A percentile compares a stretch with the other conserved stretches of the same genome.
These are phyloP conservation scores for Phalacrocorax pelagicus DNA, from an alignment of 2,113 vertebrate species.

Conservation along the genomic window DNA sequence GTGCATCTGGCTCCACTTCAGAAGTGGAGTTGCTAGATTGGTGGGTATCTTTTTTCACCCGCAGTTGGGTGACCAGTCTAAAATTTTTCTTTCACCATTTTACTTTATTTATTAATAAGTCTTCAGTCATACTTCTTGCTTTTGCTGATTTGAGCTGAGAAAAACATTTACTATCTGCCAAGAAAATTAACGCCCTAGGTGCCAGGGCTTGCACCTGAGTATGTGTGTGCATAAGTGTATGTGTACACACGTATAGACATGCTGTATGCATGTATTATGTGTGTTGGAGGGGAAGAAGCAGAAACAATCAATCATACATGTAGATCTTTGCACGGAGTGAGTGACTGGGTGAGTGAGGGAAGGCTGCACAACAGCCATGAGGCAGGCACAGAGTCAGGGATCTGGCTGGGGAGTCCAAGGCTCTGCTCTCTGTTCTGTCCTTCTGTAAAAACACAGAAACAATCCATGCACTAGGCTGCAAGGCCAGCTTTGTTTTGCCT, in stretches of 20 bases:
- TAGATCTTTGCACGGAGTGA: background rate
- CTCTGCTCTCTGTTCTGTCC: background rate
- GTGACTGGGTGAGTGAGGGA: background rate
- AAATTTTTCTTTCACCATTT: background rate
- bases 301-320: background rate
- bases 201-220: background rate
- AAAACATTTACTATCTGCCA: background rate
- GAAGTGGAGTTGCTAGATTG: background rate
- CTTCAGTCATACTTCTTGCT: background rate
- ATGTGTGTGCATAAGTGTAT: background rate
- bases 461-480: background rate
- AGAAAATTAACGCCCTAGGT: background rate
- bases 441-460: background rate
- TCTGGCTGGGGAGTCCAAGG: background rate
- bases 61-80: background rate
- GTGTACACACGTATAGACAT: too few species aligned
- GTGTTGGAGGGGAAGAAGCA: background rate
- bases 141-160: background rate
- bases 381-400: rapidly evolving
- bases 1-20: background rate
- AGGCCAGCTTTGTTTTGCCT: background rate
- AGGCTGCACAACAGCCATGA: background rate
- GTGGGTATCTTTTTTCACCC: background rate
- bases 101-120: background rate
- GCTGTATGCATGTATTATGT: background rate